Evolutionary conservation across 2,797 vertebrate species (phyloP), one percentile per base, ranked within the genome.

Genomic region (Tenualosa thibaudeaui): DNA sequence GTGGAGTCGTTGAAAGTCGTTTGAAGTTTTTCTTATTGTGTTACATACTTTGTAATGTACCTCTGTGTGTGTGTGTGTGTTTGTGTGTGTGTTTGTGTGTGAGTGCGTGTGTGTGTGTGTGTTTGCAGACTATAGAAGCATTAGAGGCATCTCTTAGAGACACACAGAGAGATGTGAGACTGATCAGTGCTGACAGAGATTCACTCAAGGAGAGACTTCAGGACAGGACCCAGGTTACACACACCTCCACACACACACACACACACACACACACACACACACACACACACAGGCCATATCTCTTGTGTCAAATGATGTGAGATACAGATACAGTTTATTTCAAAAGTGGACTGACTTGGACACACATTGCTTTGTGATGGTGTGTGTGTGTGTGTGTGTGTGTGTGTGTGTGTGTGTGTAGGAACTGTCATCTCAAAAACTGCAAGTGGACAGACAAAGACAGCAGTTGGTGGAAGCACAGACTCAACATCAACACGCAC

Each of bases 221-320:
- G 0, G 91, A 93, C 82, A 95, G 93, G 60, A 88, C 60, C 78
- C 93, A 94, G 95, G 96, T 96, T 24, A 15, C 68, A 75, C 68
- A 71, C 26, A 26, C 68, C 40, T 12, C 15, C 62, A 15, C 65
- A 71, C 65, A 71, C 65, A 71, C 26, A 37, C 60, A 71, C 26
- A 26, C 62, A 15, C 65, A 71, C 65, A 71, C 65, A 71, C 26
- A 37, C 60, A 62, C 22, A 62, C 22, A 62, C 62, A 26, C 24
- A 68, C 62, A 68, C n/a, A 68, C 24, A 2, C 26, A 68, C n/a
- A 37, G 26, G 4, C 31, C 31, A 58, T 58, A 22, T 58, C 56
- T n/a, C 19, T 58, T 6, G 56, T 22, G 19, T 58, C 56, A 56
- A 56, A 58, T 58, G 3, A 22, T 22, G 5, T 22, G 3, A 58